phyloP scores from a whole-genome alignment of 1,140 invertebrate genomes.

The Phenacoccus solenopsis region DNA sequence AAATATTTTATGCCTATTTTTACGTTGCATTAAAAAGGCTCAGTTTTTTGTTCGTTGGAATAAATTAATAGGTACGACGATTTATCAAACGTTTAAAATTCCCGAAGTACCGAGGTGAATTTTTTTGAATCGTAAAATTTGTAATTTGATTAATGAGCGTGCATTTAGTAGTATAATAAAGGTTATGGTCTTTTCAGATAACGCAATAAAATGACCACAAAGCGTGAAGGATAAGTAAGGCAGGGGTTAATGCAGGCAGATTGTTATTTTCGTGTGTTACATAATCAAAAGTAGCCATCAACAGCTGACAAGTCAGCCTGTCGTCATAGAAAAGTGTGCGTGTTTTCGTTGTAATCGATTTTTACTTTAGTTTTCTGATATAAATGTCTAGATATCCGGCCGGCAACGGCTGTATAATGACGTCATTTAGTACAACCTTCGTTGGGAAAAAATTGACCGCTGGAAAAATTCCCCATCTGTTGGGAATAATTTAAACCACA shows the following conservation, averaged over 20 bases:
- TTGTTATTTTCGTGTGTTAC: slow-evolving; percentile 13
- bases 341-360: slow-evolving; percentile 9
- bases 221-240: background rate
- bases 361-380: slow-evolving; percentile 15
- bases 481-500: too few species aligned
- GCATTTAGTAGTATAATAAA: background rate
- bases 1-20: too few species aligned
- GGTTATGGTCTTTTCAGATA: slow-evolving; percentile 7
- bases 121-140: slow-evolving; percentile 14
- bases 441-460: background rate
- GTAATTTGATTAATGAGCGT: background rate
- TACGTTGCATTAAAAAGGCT: too few species aligned
- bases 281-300: slow-evolving; percentile 15
- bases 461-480: background rate
- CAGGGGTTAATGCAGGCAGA: background rate
- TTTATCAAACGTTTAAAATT: too few species aligned
- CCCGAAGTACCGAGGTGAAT: too few species aligned
- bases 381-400: slow-evolving; percentile 1
- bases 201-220: background rate
- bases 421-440: background rate
- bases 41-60: too few species aligned
- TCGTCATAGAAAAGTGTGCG: slow-evolving; percentile 13
- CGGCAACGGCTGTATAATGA: background rate
- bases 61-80: too few species aligned
- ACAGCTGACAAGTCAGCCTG: slow-evolving; percentile 15